Evolutionary conservation across 2,113 vertebrate species (phyloP).

Genomic region (Polyodon spathula): DNA sequence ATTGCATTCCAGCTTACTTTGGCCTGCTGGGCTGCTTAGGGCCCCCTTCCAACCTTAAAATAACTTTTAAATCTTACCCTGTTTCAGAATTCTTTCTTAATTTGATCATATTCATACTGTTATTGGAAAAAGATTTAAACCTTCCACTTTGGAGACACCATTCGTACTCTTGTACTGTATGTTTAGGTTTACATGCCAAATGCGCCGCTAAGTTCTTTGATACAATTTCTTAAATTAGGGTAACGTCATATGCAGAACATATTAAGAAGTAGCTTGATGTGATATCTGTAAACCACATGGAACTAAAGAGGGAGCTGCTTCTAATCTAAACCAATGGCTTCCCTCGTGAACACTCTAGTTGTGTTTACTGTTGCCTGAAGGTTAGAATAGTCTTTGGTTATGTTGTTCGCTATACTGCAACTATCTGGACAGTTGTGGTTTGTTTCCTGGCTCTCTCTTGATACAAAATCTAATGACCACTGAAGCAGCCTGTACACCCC

Average conservation of each 20-base stretch:
- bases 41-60: constrained; percentile 35
- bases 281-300: constrained; percentile 2
- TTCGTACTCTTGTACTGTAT: constrained; percentile 16
- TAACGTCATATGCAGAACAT: constrained; percentile 15
- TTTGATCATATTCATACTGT: constrained; percentile 17
- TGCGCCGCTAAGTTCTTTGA: constrained; percentile 3
- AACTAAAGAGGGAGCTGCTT: too few species aligned
- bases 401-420: too few species aligned
- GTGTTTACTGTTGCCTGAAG: too few species aligned
- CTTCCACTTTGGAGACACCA: constrained; percentile 19
- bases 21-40: constrained; percentile 38
- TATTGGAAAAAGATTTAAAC: constrained; percentile 20
- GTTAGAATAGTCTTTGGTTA: too few species aligned
- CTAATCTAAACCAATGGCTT: too few species aligned
- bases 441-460: constrained; percentile 27
- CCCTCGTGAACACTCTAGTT: too few species aligned
- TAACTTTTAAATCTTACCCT: constrained; percentile 27
- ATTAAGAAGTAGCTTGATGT: background rate
- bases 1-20: constrained; percentile 48
- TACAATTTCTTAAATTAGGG: constrained; percentile 4
- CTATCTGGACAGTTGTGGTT: too few species aligned
- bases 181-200: constrained; percentile 17
- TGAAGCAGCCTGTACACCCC: constrained; percentile 32
- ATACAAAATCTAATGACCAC: constrained; percentile 25
- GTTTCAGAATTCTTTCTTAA: constrained; percentile 22